These are phyloP conservation scores for Palaemon carinicauda DNA, from an alignment of 1,140 invertebrate species.

Conservation along the genomic window DNA sequence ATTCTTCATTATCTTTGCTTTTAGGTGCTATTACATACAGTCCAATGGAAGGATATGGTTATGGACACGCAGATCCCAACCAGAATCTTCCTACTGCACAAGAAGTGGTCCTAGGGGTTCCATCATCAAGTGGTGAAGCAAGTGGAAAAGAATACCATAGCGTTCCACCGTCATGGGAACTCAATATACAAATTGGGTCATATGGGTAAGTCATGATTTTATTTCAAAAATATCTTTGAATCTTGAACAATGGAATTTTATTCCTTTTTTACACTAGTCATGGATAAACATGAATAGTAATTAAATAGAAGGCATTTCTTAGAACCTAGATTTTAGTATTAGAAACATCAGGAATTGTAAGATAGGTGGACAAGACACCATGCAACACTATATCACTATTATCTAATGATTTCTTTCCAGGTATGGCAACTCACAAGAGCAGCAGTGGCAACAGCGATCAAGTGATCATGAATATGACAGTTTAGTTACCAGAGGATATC, in stretches of 20 bases:
- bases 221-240: too few species aligned
- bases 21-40: constrained; percentile 55
- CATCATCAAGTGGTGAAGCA: not conserved
- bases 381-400: too few species aligned
- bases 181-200: not conserved
- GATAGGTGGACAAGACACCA: too few species aligned
- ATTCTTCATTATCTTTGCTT: not conserved
- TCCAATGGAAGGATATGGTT: constrained; percentile 55
- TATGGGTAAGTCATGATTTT: constrained; percentile 12
- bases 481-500: constrained; percentile 28
- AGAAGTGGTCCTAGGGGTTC: constrained; percentile 19
- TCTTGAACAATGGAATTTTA: too few species aligned
- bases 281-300: too few species aligned
- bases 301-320: too few species aligned
- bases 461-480: constrained; percentile 9
- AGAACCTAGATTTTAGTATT: too few species aligned
- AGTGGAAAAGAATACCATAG: constrained; percentile 23
- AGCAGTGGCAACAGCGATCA: constrained; percentile 18
- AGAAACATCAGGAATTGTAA: too few species aligned
- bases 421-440: not conserved
- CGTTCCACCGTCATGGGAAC: constrained; percentile 49
- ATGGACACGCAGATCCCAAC: constrained; percentile 34
- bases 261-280: too few species aligned
- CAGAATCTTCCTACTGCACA: constrained; percentile 44
- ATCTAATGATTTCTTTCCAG: not conserved